Evolutionary conservation across 2,888 invertebrate genomes (phyloP).

Genomic region (Lepidochrysops patricia): DNA sequence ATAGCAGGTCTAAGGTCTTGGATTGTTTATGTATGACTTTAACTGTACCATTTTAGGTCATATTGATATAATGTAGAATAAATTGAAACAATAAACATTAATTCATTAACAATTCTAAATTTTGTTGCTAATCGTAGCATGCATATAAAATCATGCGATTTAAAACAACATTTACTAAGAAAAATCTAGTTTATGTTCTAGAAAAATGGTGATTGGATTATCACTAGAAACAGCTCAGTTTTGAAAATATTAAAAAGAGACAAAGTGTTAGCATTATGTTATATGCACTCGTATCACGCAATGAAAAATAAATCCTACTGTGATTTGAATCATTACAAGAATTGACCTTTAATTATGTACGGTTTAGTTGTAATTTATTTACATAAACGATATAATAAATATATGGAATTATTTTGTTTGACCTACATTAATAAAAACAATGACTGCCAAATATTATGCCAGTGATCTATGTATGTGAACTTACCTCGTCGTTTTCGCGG

Average conservation of each 20-base stretch:
- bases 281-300: too few relatives aligned
- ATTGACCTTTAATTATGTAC: too few relatives aligned
- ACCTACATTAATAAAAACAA: constrained; percentile 2
- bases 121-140: constrained; percentile 8
- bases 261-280: neutral
- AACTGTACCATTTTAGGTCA: too few relatives aligned
- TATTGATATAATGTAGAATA: too few relatives aligned
- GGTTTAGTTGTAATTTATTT: too few relatives aligned
- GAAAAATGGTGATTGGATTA: neutral
- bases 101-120: neutral
- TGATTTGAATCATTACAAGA: too few relatives aligned
- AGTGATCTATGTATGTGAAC: constrained; percentile 23
- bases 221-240: neutral
- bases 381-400: too few relatives aligned
- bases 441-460: constrained; percentile 7
- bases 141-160: constrained; percentile 13
- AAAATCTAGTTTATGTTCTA: neutral
- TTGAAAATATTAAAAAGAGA: neutral
- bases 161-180: constrained; percentile 9
- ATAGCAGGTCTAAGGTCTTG: too few relatives aligned
- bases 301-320: too few relatives aligned
- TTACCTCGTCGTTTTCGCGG: constrained; percentile 59
- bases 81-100: neutral
- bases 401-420: too few relatives aligned
- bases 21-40: too few relatives aligned